Percentiles rank a stretch among this genome's conserved stretches.
Evolutionary conservation across 2,888 invertebrate genomes (phyloP).

Genomic region (Gisinianus flammeolus): DNA sequence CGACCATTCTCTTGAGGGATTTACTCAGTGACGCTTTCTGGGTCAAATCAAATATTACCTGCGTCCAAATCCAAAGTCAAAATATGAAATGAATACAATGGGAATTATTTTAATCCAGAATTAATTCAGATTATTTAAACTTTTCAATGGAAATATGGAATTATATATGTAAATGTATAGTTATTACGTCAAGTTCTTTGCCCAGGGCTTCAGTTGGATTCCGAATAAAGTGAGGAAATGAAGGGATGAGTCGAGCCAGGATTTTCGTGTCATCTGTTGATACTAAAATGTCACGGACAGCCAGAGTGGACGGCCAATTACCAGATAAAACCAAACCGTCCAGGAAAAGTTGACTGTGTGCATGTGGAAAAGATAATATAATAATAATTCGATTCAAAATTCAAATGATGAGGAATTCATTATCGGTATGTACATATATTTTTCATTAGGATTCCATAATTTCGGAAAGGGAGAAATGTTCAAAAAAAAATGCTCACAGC

Average conservation of each 20-base stretch:
- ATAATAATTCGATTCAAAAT: not conserved
- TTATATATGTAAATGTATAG: no score
- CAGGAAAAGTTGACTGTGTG: conserved; percentile 54
- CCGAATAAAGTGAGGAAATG: conserved; percentile 51
- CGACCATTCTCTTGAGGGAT: conserved; percentile 41
- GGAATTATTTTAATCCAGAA: no score
- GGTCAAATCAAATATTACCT: conserved; percentile 53
- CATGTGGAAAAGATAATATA: no score
- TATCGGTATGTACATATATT: not conserved
- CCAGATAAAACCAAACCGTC: conserved; percentile 54
- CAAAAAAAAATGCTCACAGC: conserved; percentile 44
- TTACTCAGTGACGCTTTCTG: conserved; percentile 39
- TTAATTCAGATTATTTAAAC: no score
- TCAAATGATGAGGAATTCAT: not conserved
- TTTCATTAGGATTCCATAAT: no score
- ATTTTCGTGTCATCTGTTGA: conserved; percentile 41
- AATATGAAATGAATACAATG: no score
- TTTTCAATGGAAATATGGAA: no score
- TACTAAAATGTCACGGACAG: conserved; percentile 53
- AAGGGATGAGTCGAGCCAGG: conserved; percentile 42
- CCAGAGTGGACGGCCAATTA: conserved; percentile 48
- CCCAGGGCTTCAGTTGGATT: conserved; percentile 55
- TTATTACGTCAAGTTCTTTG: conserved; percentile 54
- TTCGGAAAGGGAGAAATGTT: no score
- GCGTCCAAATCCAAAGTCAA: no score